Base-by-base conservation (phyloP, 2,113 vertebrate species). In the Oncorhynchus tshawytscha region DNA sequence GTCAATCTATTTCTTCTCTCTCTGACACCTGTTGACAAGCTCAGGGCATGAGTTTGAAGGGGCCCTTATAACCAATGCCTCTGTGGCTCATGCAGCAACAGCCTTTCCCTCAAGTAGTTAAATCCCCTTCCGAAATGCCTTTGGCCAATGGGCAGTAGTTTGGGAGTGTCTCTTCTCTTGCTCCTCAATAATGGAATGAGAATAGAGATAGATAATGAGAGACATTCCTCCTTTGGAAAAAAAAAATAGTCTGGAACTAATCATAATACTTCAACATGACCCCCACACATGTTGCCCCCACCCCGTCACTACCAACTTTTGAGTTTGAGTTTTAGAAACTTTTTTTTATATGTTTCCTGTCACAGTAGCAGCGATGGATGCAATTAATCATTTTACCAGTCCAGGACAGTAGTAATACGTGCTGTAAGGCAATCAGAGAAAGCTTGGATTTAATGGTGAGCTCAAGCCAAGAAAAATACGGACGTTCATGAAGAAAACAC, bases 1-100 rank as follows among this genome's bases (percentile, higher is more conserved):
- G 84, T 67, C 69, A 18, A 34, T 24, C 51, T 45, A 49, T 27
- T 72, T n/a, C 65, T 25, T 83, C 76, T 69, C 39, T 45, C 76
- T 81, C 72, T 82, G 78, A 79, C 92, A 93, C 93, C 92, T 93
- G 91, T 87, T 90, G 86, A 91, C 83, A 79, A 85, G 80, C 64
- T 79, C 7, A 69, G 70, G 75, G 71, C 73, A 78, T 12, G 70
- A 79, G 90, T 71, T 74, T 78, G 39, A 81, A 79, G 73, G 81
- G 79, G 86, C 81, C 67, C 88, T 81, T 77, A 34, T 73, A 72
- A 78, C 79, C 73, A 70, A 18, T 79, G 65, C 82, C 89, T 81
- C 89, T 83, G 76, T 76, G 71, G 25, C 1, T 3, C 27, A 31
- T 68, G 84, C 69, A 48, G 51, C 51, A n/a, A 65, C 65, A 71